Base-by-base conservation (phyloP, 2,888 invertebrate genomes). In the Hoplodrina ambigua region DNA sequence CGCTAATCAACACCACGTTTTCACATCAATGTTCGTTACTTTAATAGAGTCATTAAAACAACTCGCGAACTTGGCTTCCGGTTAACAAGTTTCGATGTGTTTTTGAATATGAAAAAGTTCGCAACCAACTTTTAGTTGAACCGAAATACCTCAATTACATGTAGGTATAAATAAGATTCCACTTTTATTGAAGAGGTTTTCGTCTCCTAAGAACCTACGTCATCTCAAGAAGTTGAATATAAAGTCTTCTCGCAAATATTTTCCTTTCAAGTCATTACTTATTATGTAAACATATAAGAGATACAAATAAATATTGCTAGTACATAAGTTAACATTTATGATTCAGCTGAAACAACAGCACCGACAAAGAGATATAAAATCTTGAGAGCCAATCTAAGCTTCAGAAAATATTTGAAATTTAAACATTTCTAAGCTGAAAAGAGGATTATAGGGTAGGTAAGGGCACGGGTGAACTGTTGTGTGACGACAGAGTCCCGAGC, bases 1-100 rank as follows among this genome's bases (percentile, higher is more conserved):
- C 87, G 85, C 89, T 93, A 92, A 93, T 93, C 92, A 93, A 92
- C 91, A 90, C 88, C 78, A 85, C 87, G 85, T 85, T 88, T 83
- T 85, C 85, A 77, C 81, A 85, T 80, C 86, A 85, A 85, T 85
- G 85, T 87, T 87, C 72, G 76, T 72, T 84, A 80, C 79, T 86
- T 86, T 85, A 84, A 86, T 85, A 71, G 81, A 85, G 82, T 84
- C 78, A 80, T 84, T 86, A 83, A 70, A 80, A 75, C 72, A 77
- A 83, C 81, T 83, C 72, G 71, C 71, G 59, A 55, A 76, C 64
- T 80, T 72, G 59, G n/a, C 56, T 74, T 77, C 72, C 54, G 62
- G 77, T 66, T 78, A 56, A 68, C 72, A 73, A 70, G 53, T 69
- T 70, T 46, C 64, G 56, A 64, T 70, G 59, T 68, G 56, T 66